Percentiles rank a stretch among this genome's conserved stretches.
phyloP scores from a whole-genome alignment of 2,797 vertebrate genomes.

The Streptopelia turtur region DNA sequence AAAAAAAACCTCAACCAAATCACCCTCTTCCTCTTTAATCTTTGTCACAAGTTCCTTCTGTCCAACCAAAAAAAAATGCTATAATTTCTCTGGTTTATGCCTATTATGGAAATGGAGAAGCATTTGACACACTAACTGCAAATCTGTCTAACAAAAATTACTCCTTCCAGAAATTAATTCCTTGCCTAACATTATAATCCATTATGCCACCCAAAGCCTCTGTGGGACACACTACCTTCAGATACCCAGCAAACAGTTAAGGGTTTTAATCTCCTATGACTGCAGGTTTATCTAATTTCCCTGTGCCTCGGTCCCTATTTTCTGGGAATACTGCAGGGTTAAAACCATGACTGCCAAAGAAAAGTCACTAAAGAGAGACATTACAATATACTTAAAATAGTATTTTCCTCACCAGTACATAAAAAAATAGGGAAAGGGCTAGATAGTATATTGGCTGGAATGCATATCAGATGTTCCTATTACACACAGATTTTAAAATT shows the following conservation, averaged over 20 bases:
- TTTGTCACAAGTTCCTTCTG: not conserved
- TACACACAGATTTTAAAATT: not conserved
- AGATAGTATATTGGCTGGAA: not conserved
- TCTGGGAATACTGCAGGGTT: not conserved
- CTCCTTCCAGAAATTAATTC: not conserved
- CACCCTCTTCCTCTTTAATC: conserved; percentile 20
- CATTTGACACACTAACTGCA: not conserved
- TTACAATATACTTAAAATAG: not conserved
- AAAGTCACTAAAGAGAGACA: not conserved
- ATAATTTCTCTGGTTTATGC: not conserved
- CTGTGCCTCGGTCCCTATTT: not conserved
- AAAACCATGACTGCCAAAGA: not conserved
- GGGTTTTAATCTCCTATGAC: not conserved
- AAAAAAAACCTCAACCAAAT: conserved; percentile 34
- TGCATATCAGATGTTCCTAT: not conserved
- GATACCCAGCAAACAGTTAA: not conserved
- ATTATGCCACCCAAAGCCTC: not conserved
- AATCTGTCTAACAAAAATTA: not conserved
- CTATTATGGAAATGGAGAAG: conserved; percentile 1
- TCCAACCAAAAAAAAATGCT: not conserved
- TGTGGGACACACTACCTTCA: not conserved
- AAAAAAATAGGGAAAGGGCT: not conserved
- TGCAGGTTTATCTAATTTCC: not conserved
- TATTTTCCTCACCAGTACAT: not conserved
- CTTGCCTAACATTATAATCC: not conserved